Conservation (phyloP, 2,113 vertebrate species). For the Pseudopodoces humilis region DNA sequence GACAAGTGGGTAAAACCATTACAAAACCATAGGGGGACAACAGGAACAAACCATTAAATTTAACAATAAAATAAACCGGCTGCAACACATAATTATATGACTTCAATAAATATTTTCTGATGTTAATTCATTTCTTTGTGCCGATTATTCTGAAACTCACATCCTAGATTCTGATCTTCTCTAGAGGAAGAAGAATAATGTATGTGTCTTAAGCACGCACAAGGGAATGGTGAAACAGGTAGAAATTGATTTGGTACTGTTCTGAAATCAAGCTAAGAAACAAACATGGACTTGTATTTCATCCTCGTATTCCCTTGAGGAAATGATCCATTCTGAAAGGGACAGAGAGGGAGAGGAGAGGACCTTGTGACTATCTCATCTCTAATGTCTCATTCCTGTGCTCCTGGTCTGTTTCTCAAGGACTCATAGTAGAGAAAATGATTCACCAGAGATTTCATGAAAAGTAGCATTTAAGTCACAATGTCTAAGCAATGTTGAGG, state of each 20-base stretch:
- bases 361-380: rapidly evolving
- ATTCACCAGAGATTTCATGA: neutral
- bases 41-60: no score
- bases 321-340: neutral
- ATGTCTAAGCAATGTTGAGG: neutral
- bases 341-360: rapidly evolving
- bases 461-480: neutral
- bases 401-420: neutral
- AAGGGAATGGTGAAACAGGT: neutral
- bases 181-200: neutral
- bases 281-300: neutral
- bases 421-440: neutral
- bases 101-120: neutral
- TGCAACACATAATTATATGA: neutral
- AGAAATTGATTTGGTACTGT: neutral
- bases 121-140: neutral
- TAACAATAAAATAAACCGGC: no score
- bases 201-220: neutral
- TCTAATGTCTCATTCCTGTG: neutral
- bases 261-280: neutral
- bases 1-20: no score
- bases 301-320: neutral
- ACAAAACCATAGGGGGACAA: no score
- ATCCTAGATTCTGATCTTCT: neutral
- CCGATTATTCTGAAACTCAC: neutral